Base-by-base conservation (phyloP, 2,797 vertebrate species). In the Taeniopygia guttata region DNA sequence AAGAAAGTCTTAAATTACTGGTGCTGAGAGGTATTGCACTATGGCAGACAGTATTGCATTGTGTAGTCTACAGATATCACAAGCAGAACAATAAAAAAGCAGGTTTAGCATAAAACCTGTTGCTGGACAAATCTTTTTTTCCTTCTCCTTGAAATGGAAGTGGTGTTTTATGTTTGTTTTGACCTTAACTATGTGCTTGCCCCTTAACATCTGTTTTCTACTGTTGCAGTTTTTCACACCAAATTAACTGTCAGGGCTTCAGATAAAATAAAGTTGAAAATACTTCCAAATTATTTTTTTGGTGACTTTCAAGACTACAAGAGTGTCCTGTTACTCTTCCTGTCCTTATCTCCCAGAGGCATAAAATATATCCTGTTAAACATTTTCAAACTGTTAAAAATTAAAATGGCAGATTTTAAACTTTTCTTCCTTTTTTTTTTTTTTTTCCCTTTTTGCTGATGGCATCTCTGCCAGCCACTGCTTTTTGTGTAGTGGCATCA, bases 1-100 rank as follows among this genome's bases (percentile, higher is more conserved):
- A 98, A 98, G 97, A 98, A 98, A 98, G 97, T 98, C 98, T 98
- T 98, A 98, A 98, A 98, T 98, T 98, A 98, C 98, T 98, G 96
- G 97, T 97, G 98, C 97, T 97, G 97, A 98, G 97, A 98, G 98
- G 97, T 98, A 98, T 97, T 97, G 97, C 97, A 90, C 97, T 89
- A 95, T 77, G 91, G 97, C 96, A 97, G 97, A 98, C 98, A 98
- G 97, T 97, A 95, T 97, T 97, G 97, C 97, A 97, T 97, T 97
- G 97, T 97, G 96, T 97, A 98, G 97, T 97, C 98, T 97, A 77
- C 94, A 96, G 96, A 98, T 98, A 98, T 95, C 97, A 97, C 94
- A 92, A 97, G 96, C 96, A 97, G 97, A 97, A 97, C 97, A 97
- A 98, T 98, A 97, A 98, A 98, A 98, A 97, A 87, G 89, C 95